Base-by-base conservation (phyloP, 1,140 invertebrate genomes). In the Sarcophaga bullata region DNA sequence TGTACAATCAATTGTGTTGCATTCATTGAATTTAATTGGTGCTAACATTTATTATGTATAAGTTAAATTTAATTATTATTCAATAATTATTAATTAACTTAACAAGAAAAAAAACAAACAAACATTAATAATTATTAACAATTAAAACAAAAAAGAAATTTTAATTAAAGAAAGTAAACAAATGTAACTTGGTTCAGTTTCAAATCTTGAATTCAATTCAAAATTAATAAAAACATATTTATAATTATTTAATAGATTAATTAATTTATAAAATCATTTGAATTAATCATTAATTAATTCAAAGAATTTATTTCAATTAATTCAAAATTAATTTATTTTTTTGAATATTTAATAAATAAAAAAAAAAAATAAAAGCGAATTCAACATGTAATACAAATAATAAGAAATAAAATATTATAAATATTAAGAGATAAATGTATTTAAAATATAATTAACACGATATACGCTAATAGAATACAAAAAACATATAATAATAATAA, bases 11-110 rank as follows among this genome's bases (percentile, higher is more conserved):
- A 47, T 62, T 81, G 80, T 81, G 52, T 81, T 81, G 80, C 80
- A 81, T 81, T 81, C 52, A 81, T 81, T 81, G 80, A 81, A 81
- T 81, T 37, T 81, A 81, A 81, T 81, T 81, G 80, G 80, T 81
- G 80, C 80, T 81, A 81, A 81, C 62, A 78, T 78, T 76, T 46
- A 25, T 19, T 75, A 17, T 78, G 49, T 52, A 78, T 78, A 72
- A 25, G 9, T 10, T 72, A 72, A 25, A 25, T 17, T 72, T 10
- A 11, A 54, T 54, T 54, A 72, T 72, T 19, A 78, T 78, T 78
- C 48, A 72, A 15, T 17, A 72, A 6, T 72, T 62, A 17, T 72
- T 72, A 25, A 25, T 72, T 19, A 25, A 72, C 37, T 72, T 25
- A 11, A 19, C 19, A 72, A 72, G 3, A 25, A 72, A 72, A 19